Percentiles rank a stretch among this genome's conserved stretches.
Conservation (phyloP, 2,113 vertebrate genomes). For the Electrona antarctica region DNA sequence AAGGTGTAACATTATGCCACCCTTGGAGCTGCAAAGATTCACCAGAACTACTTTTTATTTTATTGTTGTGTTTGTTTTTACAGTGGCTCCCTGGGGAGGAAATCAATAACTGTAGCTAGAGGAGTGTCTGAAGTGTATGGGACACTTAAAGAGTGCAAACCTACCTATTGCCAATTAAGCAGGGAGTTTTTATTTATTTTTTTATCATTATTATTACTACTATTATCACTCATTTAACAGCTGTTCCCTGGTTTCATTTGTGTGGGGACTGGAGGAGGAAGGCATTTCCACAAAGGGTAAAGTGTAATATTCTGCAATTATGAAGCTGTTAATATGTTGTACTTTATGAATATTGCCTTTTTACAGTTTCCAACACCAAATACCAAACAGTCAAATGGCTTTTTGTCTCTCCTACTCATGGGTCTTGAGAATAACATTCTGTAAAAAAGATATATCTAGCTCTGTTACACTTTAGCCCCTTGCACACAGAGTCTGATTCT, state of each 20-base stretch:
- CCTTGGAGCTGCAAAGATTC: conserved; percentile 41
- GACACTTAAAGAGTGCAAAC: conserved; percentile 34
- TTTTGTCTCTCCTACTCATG: conserved; percentile 42
- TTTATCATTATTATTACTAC: conserved; percentile 47
- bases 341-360: conserved; percentile 66
- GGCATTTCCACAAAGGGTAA: conserved; percentile 36
- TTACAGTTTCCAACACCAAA: conserved; percentile 64
- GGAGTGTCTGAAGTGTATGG: conserved; percentile 24
- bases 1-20: conserved; percentile 53
- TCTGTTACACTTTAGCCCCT: neutral
- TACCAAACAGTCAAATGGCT: conserved; percentile 66
- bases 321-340: conserved; percentile 70
- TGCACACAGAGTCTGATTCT: too few species aligned
- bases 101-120: conserved; percentile 17
- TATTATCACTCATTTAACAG: conserved; percentile 2
- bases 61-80: conserved; percentile 4
- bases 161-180: conserved; percentile 31
- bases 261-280: conserved; percentile 4
- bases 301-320: conserved; percentile 65
- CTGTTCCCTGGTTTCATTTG: conserved; percentile 33
- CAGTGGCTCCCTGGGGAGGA: conserved; percentile 11
- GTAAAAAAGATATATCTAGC: neutral
- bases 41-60: neutral
- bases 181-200: conserved; percentile 5
- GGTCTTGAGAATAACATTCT: conserved; percentile 1